These are phyloP conservation scores for Cepaea nemoralis DNA, from an alignment of 1,140 invertebrate species.

Conservation along the genomic window DNA sequence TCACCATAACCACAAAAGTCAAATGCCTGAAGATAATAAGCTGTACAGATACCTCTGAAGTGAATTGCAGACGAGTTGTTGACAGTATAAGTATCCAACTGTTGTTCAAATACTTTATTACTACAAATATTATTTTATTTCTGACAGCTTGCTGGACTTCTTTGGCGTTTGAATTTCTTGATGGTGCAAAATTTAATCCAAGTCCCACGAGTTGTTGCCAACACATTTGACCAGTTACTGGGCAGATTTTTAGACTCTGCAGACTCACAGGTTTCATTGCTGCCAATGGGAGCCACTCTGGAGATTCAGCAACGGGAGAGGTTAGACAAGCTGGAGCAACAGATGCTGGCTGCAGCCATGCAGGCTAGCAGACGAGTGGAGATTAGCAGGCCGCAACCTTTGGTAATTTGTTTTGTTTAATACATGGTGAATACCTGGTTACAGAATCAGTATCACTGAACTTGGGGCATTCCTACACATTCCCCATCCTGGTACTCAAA, in stretches of 20 bases:
- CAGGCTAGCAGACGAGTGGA: slow-evolving; percentile 37
- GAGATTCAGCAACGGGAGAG: slow-evolving; percentile 75
- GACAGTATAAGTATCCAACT: too few species aligned
- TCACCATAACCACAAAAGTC: too few species aligned
- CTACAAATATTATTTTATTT: not conserved
- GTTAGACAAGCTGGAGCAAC: slow-evolving; percentile 75
- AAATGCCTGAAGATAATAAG: too few species aligned
- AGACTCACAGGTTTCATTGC: slow-evolving; percentile 64
- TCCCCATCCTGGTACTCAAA: too few species aligned
- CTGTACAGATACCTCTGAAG: too few species aligned
- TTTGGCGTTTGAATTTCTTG: slow-evolving; percentile 73
- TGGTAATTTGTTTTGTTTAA: slow-evolving; percentile 23
- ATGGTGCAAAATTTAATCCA: slow-evolving; percentile 70
- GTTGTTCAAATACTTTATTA: too few species aligned
- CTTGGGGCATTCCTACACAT: too few species aligned
- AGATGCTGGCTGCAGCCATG: slow-evolving; percentile 69
- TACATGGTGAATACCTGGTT: too few species aligned
- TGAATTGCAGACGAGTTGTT: too few species aligned
- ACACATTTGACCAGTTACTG: slow-evolving; percentile 66
- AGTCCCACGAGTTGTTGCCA: slow-evolving; percentile 72
- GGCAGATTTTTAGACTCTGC: slow-evolving; percentile 72
- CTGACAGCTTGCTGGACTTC: slow-evolving; percentile 72
- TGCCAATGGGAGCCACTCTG: slow-evolving; percentile 74
- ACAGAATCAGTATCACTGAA: too few species aligned
- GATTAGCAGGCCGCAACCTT: slow-evolving; percentile 46